Base-by-base conservation (phyloP, 2,888 invertebrate genomes). In the Eudasyphora cyanicolor region DNA sequence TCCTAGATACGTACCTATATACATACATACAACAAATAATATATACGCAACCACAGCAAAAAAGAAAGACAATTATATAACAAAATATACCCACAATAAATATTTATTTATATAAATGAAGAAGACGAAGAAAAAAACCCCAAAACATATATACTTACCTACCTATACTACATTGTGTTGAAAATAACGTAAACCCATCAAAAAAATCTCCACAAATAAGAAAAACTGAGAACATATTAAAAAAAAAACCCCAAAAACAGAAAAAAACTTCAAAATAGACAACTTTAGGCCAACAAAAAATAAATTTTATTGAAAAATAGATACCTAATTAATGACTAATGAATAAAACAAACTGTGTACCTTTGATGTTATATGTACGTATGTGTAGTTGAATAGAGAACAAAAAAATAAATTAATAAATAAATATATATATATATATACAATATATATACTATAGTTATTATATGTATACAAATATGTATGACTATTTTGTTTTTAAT, bases 281-380 rank as follows among this genome's bases (percentile, higher is more conserved):
- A 57, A 57, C 74, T 54, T 19, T 69, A 79, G 73, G 69, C 57
- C 27, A 51, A 21, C 21, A 57, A 49, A 49, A 49, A 19, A 57
- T 54, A 24, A 24, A 19, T 54, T 14, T 21, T 7, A 54, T 8
- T 54, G 19, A 76, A 70, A 51, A 29, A 76, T 42, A 35, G 8
- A 57, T 71, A 82, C 45, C 49, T 38, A 54, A 70, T 51, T 45
- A 45, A 19, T 35, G 49, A 51, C n/a, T n/a, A n/a, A 74, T 60
- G 10, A 71, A 42, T 49, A 69, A 70, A 70, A 79, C 49, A 69
- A 79, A 76, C 69, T 64, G 45, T 82, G 84, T 85, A 84, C 85
- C 84, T 85, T 85, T 76, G 76, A 82, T 85, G 84, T 84, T 85
- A 49, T 77, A 85, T 79, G 32, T 57, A 69, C 54, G 42, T 77